Percentiles rank a stretch among this genome's conserved stretches.
Evolutionary conservation across 35 echinoderm and acorn worm species (phyloP).

Genomic region (Acanthaster planci): DNA sequence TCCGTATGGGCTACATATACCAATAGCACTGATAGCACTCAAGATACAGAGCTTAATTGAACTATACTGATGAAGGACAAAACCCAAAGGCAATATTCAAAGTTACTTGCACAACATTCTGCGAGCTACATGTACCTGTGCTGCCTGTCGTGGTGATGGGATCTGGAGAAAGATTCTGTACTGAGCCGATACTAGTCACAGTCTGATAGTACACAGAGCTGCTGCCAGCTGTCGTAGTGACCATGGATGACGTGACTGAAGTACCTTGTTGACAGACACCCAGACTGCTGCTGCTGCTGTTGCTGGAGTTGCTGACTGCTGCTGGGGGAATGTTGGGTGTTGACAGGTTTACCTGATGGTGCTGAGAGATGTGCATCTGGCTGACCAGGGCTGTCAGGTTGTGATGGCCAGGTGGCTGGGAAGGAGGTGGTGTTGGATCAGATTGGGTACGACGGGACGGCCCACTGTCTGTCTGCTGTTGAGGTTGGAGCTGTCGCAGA

Average conservation of each 20-base stretch:
- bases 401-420: slow-evolving; percentile 32
- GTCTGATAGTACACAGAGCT: slow-evolving; percentile 82
- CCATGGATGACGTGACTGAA: slow-evolving; percentile 33
- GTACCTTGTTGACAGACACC: slow-evolving; percentile 40
- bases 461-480: slow-evolving; percentile 1
- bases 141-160: slow-evolving; percentile 36
- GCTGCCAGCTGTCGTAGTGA: slow-evolving; percentile 47
- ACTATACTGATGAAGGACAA: no score
- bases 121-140: no score
- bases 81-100: no score
- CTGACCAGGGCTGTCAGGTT: slow-evolving; percentile 58
- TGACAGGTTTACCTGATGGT: slow-evolving; percentile 72
- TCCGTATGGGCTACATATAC: no score
- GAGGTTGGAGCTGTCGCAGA: slow-evolving; percentile 47
- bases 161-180: slow-evolving; percentile 47
- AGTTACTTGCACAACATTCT: no score
- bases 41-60: no score
- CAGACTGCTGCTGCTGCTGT: slow-evolving; percentile 28
- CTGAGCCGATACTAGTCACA: slow-evolving; percentile 53
- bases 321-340: slow-evolving; percentile 25
- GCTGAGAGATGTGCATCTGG: slow-evolving; percentile 80
- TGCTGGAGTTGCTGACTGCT: slow-evolving; percentile 23
- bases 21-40: no score
- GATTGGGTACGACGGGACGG: not conserved
- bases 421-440: slow-evolving; percentile 33